Base-by-base conservation (phyloP, 2,888 invertebrate species). In the Allygus modestus region DNA sequence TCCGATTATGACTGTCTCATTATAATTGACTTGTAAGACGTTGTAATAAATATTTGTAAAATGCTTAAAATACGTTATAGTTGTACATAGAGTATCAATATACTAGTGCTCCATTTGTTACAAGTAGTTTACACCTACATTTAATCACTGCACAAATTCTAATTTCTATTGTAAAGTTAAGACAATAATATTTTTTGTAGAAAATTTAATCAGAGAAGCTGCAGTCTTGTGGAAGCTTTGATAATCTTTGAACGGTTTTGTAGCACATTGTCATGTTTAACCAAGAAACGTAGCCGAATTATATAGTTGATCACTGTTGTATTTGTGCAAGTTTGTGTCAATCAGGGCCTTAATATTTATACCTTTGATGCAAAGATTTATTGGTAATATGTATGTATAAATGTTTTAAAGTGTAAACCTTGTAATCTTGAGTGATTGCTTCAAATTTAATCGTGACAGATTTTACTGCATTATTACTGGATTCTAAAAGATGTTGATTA, bases 331-430 rank as follows among this genome's bases (percentile, higher is more conserved):
- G 31, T 28, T 65, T 1, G 15, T 65, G 15, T 65, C 15, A 65
- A 65, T 65, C 28, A 65, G 28, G 65, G 65, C 65, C 65, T 65
- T 65, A 65, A 65, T 28, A 65, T 65, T 65, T 65, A 15, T 31
- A 65, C 31, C 31, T 1, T 31, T 31, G 12, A 31, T 23, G 54
- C 65, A 26, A 58, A 58, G 51, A 20, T 58, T 26, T 58, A 4
- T 46, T 12, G 2, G 12, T 46, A 46, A 2, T 46, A 17, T 1
- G 17, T 17, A 15, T 46, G 46, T 46, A 46, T 37, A 46, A 46
- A 46, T 46, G 4, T 37, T 37, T 46, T 46, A 46, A 15, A 15
- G 46, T 46, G 46, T 15, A 46, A 46, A 46, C 2, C 1, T 46
- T 46, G 46, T 37, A 37, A 37, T 7, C 37, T 9, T 37, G 37